Base-by-base conservation (phyloP, 2,888 invertebrate genomes). In the Thereva nobilitata region DNA sequence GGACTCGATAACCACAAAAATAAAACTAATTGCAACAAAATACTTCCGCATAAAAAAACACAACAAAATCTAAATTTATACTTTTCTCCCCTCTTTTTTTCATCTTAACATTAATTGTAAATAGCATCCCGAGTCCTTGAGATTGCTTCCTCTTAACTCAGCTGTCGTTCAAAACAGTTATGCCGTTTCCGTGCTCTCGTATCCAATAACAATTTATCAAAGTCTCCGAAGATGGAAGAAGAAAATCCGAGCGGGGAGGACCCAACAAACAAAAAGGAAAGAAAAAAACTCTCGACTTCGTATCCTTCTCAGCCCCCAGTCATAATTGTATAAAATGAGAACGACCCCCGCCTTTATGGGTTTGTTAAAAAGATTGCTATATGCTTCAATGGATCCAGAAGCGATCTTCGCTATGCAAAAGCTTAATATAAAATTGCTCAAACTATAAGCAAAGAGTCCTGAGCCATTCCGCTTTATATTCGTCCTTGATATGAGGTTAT, bases 351-450 rank as follows among this genome's bases (percentile, higher is more conserved):
- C 53, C 42, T 54, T 64, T 65, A 70, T 70, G 70, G 68, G 68
- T 70, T 68, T 67, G 67, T 68, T 70, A 70, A 70, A 70, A 70
- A 23, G 23, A 23, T 23, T 23, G 64, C 68, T 70, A 67, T 50
- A 67, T 68, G 66, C 66, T 67, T 66, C 67, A 70, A 70, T 70
- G 67, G 70, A 70, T 70, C 68, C 68, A 68, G 68, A 70, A 70
- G 70, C 68, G 67, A 70, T 70, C 57, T 68, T 47, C 70, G 52
- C 44, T 41, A 8, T 41, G 12, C n/a, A 47, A n/a, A 49, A 38
- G 40, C 49, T 61, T 47, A 57, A 57, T 34, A 44, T 35, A 12
- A 35, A 23, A 50, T 8, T 50, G 23, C 23, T 23, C 9, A 40
- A 41, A n/a, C 10, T 50, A 23, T 23, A 23, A 23, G 23, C 23